Evolutionary conservation across 2,797 vertebrate genomes (phyloP).

Genomic region (Cygnus olor): DNA sequence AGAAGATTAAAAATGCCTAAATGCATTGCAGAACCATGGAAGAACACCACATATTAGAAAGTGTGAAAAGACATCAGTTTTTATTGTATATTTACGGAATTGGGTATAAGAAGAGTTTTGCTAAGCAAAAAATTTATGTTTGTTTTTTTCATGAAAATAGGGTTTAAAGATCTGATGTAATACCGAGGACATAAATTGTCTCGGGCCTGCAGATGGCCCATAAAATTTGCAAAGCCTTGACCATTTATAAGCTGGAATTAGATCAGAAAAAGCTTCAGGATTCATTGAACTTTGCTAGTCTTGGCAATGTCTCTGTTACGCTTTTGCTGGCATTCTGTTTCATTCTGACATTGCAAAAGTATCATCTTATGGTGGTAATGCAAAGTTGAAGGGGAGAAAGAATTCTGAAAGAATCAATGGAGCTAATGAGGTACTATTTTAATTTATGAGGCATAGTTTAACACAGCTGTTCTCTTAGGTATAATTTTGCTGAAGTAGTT

Average conservation of each 20-base stretch:
- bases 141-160: not conserved
- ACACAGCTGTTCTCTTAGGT: not conserved
- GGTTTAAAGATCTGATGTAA: slow-evolving; percentile 23
- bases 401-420: not conserved
- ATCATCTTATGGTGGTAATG: not conserved
- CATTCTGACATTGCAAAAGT: slow-evolving; percentile 1
- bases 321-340: slow-evolving; percentile 15
- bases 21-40: not conserved
- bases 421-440: not conserved
- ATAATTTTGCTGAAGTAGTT: not conserved
- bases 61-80: not conserved
- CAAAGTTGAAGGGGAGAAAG: not conserved
- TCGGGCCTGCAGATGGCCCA: slow-evolving; percentile 1
- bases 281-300: not conserved
- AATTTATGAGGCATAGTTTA: not conserved
- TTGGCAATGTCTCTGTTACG: not conserved
- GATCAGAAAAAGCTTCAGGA: slow-evolving; percentile 37
- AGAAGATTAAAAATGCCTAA: not conserved
- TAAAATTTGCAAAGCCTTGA: slow-evolving; percentile 8
- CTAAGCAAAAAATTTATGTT: not conserved
- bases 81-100: not conserved
- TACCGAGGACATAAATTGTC: not conserved
- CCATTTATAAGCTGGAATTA: slow-evolving; percentile 13
- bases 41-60: not conserved
- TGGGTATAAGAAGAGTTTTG: not conserved